Base-by-base conservation (phyloP, 2,888 invertebrate species). In the Diarsia dahlii region DNA sequence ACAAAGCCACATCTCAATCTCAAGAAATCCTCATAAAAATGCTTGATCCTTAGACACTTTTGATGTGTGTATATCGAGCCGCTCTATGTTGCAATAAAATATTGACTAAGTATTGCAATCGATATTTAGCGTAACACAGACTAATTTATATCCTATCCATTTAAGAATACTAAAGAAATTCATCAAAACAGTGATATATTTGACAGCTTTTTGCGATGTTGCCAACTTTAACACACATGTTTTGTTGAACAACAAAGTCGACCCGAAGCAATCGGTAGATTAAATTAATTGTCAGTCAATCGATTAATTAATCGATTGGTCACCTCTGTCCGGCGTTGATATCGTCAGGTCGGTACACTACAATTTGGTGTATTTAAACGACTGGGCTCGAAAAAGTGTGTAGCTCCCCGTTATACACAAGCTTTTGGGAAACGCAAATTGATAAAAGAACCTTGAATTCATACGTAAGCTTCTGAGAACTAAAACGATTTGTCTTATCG, bases 371-470 rank as follows among this genome's bases (percentile, higher is more conserved):
- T 15, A 15, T 58, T 23, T 23, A 56, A 23, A 56, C 56, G 23
- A 2, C 6, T 58, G 1, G 8, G 9, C 18, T 58, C 9, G 1
- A 63, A 45, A 13, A 45, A 8, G 8, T 63, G 20, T 62, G n/a
- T n/a, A n/a, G 45, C 6, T 13, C n/a, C 18, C 62, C n/a, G 3
- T 18, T 63, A 56, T 28, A 62, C n/a, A 34, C 18, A 76, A 77
- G 28, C 34, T 71, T 73, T 80, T 23, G 3, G 23, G 13, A 50
- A 74, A 68, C 70, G 45, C 65, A 74, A 86, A 76, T 81, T 86
- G 76, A 89, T 90, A 87, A 91, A 85, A 78, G 85, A 89, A 83
- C 87, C 82, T 64, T 83, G 84, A 88, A 90, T 91, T 90, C 87
- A 89, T 89, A 85, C 72, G 79, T 76, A 80, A 77, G 70, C 72